Evolutionary conservation across 2,888 invertebrate species (phyloP).

Genomic region (Mythimna impura): DNA sequence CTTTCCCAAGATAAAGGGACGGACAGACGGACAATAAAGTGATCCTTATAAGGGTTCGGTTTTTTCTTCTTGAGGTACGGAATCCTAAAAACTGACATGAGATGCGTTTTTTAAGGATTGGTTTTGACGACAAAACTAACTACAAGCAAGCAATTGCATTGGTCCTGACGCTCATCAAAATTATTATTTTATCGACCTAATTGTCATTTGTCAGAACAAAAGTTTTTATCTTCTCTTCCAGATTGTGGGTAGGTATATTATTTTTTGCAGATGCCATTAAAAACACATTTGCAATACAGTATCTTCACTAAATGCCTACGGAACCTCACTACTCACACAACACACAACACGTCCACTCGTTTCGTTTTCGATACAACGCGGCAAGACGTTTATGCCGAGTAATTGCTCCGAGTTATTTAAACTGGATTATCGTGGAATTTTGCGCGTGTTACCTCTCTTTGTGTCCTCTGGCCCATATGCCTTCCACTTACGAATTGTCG

Average conservation of each 20-base stretch:
- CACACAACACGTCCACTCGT: slow-evolving; percentile 44
- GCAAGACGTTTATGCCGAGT: slow-evolving; percentile 74
- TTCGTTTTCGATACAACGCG: slow-evolving; percentile 71
- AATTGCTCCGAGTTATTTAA: slow-evolving; percentile 74
- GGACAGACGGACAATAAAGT: too few species aligned
- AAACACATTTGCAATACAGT: background rate
- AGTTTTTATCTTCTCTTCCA: background rate
- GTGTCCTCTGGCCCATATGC: slow-evolving; percentile 20
- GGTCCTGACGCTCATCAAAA: background rate
- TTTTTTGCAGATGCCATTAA: background rate
- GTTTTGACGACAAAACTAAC: background rate
- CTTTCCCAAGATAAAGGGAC: too few species aligned
- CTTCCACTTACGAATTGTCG: slow-evolving; percentile 27
- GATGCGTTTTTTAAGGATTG: background rate
- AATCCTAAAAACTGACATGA: background rate
- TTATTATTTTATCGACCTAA: background rate
- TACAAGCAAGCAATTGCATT: background rate
- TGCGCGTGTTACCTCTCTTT: slow-evolving; percentile 45
- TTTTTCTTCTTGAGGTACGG: too few species aligned
- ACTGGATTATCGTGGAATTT: slow-evolving; percentile 65
- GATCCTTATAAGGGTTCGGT: too few species aligned
- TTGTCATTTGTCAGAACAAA: background rate
- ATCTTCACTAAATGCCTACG: slow-evolving; percentile 22
- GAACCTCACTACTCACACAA: slow-evolving; percentile 35
- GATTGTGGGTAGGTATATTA: background rate